Conservation (phyloP, 2,113 vertebrate species). For the Corythornis cristatus region DNA sequence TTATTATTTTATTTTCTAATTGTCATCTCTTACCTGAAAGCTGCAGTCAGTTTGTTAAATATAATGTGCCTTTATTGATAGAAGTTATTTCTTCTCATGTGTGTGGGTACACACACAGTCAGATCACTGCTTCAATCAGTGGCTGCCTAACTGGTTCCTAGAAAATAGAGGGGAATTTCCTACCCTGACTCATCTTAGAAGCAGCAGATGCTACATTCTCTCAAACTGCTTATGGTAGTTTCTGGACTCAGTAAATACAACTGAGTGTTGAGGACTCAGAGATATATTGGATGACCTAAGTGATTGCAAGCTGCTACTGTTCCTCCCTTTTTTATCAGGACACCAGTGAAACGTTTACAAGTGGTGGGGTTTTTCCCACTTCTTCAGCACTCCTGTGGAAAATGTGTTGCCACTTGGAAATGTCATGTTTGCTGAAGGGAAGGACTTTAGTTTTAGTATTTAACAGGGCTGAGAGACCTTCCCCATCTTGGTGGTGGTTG, state of each 20-base stretch:
- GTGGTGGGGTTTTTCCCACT: neutral
- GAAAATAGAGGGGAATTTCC: slow-evolving; percentile 50
- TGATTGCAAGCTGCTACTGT: neutral
- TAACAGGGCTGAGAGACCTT: neutral
- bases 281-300: neutral
- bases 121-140: neutral
- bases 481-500: accelerated
- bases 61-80: neutral
- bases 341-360: neutral
- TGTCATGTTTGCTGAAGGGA: neutral
- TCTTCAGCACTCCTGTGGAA: neutral
- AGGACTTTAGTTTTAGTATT: neutral
- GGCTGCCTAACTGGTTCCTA: slow-evolving; percentile 30
- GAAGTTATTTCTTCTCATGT: neutral
- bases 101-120: neutral
- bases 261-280: neutral
- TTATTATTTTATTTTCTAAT: neutral
- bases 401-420: neutral
- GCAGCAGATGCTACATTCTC: neutral
- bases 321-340: neutral
- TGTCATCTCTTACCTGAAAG: neutral
- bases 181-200: slow-evolving; percentile 9
- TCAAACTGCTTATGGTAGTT: neutral
- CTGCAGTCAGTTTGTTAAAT: neutral
- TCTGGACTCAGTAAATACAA: neutral